phyloP scores from a whole-genome alignment of 1,140 invertebrate species.

The Trachymyrmex cornetzi region DNA sequence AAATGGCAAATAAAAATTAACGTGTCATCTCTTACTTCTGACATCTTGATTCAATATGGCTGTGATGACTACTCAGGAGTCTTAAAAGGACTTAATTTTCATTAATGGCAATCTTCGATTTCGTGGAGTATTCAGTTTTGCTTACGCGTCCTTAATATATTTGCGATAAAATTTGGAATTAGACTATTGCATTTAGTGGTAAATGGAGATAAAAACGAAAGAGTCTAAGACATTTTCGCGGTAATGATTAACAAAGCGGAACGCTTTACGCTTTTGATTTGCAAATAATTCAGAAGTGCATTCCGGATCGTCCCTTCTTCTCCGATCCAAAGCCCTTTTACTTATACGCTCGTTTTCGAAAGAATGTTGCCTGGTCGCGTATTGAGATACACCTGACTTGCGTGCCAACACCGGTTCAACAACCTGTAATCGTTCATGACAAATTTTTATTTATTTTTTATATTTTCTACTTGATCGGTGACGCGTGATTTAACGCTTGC shows the following conservation, averaged over 20 bases:
- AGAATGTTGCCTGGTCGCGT: conserved; percentile 65
- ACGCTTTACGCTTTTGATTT: conserved; percentile 39
- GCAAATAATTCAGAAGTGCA: conserved; percentile 53
- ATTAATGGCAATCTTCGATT: background rate
- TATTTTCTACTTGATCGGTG: conserved; percentile 19
- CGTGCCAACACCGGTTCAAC: conserved; percentile 69
- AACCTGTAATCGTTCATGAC: conserved; percentile 52
- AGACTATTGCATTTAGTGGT: background rate
- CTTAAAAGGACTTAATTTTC: background rate
- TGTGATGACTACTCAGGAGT: no score
- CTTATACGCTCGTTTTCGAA: conserved; percentile 69
- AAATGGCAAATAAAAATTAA: no score
- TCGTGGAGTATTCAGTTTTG: background rate
- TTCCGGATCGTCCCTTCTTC: conserved; percentile 43
- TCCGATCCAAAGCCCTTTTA: conserved; percentile 55
- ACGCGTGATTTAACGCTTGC: conserved; percentile 60
- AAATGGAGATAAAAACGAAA: background rate
- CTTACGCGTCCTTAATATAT: background rate
- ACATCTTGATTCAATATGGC: no score
- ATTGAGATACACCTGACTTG: conserved; percentile 68
- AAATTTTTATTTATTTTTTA: conserved; percentile 13
- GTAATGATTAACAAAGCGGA: conserved; percentile 45
- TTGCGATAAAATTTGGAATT: conserved; percentile 15
- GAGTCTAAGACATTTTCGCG: background rate
- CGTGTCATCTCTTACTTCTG: no score